Conservation (phyloP, 2,113 vertebrate species). For the Prochilodus magdalenae region DNA sequence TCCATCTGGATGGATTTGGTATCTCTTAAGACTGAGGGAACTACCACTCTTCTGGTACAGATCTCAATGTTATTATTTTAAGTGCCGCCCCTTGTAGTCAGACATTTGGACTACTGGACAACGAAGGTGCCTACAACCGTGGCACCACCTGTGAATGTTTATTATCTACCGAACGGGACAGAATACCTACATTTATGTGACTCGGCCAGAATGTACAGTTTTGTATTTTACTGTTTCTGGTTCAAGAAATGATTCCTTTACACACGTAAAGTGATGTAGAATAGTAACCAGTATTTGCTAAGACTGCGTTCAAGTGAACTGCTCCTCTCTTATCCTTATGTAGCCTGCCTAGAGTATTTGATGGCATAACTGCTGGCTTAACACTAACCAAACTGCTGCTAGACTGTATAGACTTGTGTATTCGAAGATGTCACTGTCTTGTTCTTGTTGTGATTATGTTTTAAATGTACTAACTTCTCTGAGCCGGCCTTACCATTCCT, state of each 20-base stretch:
- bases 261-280: background rate
- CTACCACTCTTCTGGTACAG: background rate
- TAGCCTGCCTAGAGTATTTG: background rate
- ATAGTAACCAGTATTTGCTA: background rate
- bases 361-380: background rate
- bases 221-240: background rate
- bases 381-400: slow-evolving; percentile 34
- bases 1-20: background rate
- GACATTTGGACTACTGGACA: background rate
- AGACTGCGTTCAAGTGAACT: background rate
- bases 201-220: slow-evolving; percentile 15
- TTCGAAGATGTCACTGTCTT: background rate
- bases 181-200: background rate
- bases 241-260: background rate
- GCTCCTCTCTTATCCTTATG: background rate
- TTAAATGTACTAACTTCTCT: background rate
- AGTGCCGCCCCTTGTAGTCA: background rate
- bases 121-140: background rate
- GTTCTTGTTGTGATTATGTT: background rate
- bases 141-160: background rate
- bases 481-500: background rate
- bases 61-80: background rate
- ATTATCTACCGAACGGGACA: background rate
- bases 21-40: background rate
- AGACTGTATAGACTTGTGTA: slow-evolving; percentile 1